Base-by-base conservation (phyloP, 2,113 vertebrate species). In the Bagarius yarrelli region DNA sequence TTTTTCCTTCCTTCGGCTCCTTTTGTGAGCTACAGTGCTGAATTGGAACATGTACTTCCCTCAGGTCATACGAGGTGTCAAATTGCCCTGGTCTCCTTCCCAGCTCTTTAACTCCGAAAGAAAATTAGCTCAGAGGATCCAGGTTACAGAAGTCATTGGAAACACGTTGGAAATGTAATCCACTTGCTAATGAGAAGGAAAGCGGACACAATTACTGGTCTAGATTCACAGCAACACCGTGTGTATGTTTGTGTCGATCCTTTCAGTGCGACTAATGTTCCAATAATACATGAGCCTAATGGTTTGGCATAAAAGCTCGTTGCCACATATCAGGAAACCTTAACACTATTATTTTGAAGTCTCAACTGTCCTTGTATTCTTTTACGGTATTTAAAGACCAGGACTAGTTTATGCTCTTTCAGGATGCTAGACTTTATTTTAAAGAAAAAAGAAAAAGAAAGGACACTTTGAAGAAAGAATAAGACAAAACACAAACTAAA, bases 141-240 rank as follows among this genome's bases (percentile, higher is more conserved):
- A 81, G 16, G 52, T 75, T 66, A 61, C 72, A 69, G 59, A 81
- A 82, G 67, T 83, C 79, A 69, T 74, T 84, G 87, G 84, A 86
- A 88, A 76, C 78, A 81, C 40, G 50, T 36, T 78, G 80, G 84
- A 86, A 86, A 86, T 83, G 76, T 83, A 71, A 84, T 83, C 55
- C 60, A 34, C 56, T 80, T 73, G 63, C 83, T 86, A 88, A 88
- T 81, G 81, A 87, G 83, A 72, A 86, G 71, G 80, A 82, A 82
- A 84, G 78, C 53, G 60, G 76, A 66, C 36, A 79, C 71, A 79
- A 79, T 85, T 79, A 75, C 57, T 23, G 57, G 60, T 25, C 63
- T 76, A 44, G 71, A 70, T 79, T 75, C 52, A 25, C 55, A 64
- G 63, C 47, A 72, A 64, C 34, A 25, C 15, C 60, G 44, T 67